Base-by-base conservation (phyloP, 1,140 invertebrate species). In the Calephelis virginiensis region DNA sequence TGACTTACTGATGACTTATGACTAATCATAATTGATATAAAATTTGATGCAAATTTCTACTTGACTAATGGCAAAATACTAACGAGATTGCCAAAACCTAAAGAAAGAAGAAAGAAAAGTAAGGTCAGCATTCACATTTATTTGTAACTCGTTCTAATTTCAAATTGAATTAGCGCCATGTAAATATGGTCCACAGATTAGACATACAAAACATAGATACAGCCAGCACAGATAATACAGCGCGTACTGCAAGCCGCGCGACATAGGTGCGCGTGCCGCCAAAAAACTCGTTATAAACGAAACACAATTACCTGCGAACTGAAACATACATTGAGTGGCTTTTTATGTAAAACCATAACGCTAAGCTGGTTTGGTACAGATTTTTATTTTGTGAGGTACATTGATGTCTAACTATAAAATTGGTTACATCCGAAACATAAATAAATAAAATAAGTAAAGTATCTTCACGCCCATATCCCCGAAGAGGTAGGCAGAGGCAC, bases 261-360 rank as follows among this genome's bases (percentile, higher is more conserved):
- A 65, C 67, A 60, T 71, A 73, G 73, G 68, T 71, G 68, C 71
- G 77, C 71, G 73, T 73, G 74, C 71, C 83, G 74, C 84, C 82
- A 87, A 89, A 89, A 89, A 89, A 89, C 86, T 89, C 85, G 84
- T 89, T 86, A 86, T 78, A 82, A 43, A 83, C 80, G 75, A 85
- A 87, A 89, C 85, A 88, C 86, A 89, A 89, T 89, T 88, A 86
- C 79, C 74, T 62, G 70, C 59, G 76, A 43, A 80, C 74, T 77
- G 47, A n/a, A 63, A 45, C 46, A 66, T 28, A 3, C 17, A 43
- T 76, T 61, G 86, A 85, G 78, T 64, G 47, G 74, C 47, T 56
- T 61, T 43, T 64, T 11, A 10, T 11, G 46, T 37, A 45, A n/a
- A 63, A 59, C 40, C 40, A 9, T 0, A 43, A 43, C 6, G 17